Conservation (phyloP, 2,797 vertebrate species). For the Glyptemys insculpta region DNA sequence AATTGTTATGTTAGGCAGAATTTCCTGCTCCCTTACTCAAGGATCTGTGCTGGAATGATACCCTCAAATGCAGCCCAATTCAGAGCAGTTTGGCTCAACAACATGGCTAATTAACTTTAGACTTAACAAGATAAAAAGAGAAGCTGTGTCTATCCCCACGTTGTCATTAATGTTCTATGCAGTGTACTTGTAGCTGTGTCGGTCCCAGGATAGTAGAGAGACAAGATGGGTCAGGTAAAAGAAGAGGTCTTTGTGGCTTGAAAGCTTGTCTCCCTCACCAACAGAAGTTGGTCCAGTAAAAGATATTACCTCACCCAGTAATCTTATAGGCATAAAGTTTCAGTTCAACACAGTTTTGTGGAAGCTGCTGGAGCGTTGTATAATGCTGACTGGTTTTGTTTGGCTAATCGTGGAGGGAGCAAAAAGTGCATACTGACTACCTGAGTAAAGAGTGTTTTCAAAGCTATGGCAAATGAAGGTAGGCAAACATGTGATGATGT, state of each 20-base stretch:
- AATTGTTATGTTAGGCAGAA: background rate
- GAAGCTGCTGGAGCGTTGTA: background rate
- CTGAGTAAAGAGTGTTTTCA: background rate
- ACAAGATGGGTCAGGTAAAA: no score
- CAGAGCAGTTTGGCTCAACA: background rate
- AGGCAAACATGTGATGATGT: background rate
- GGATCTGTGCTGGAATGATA: background rate
- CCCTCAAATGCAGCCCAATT: constrained; percentile 6
- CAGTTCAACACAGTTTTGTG: background rate
- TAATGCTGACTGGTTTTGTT: background rate
- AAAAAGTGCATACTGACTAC: background rate
- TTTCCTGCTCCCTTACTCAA: background rate
- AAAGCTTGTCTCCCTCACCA: background rate
- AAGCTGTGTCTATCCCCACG: background rate
- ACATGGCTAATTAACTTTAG: background rate
- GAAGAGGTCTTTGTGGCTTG: background rate
- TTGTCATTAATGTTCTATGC: background rate
- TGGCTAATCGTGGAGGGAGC: background rate
- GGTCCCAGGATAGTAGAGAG: no score
- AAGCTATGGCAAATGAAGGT: background rate
- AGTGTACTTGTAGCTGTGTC: no score
- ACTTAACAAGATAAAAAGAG: background rate
- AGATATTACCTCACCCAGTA: background rate
- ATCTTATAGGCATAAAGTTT: background rate
- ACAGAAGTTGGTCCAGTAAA: background rate